phyloP scores from a whole-genome alignment of 2,113 vertebrate genomes.

The Eubucco bourcierii region DNA sequence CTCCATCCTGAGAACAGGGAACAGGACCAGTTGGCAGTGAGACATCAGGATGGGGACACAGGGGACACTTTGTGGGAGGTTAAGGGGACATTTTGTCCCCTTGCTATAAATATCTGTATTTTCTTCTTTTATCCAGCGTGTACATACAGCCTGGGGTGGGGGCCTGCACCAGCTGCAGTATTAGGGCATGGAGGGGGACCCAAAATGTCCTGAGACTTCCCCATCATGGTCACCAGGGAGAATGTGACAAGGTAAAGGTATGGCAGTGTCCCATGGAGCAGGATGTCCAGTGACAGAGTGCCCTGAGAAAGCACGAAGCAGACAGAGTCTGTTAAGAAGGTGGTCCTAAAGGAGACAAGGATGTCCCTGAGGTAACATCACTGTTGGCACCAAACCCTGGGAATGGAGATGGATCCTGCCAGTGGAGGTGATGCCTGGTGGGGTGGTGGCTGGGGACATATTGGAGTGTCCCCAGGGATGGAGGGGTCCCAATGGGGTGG shows the following conservation, averaged over 20 bases:
- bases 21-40: not conserved
- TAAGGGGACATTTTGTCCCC: not conserved
- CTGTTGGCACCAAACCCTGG: not conserved
- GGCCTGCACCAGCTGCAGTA: not conserved
- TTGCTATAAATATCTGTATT: constrained; percentile 46
- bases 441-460: not conserved
- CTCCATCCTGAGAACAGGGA: not conserved
- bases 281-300: not conserved
- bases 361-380: not conserved
- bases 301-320: not conserved
- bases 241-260: not conserved
- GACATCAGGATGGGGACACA: not conserved
- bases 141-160: not conserved
- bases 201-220: not conserved
- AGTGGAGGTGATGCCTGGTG: fast-evolving
- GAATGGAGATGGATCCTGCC: not conserved
- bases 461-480: not conserved
- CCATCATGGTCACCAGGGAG: not conserved
- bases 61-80: not conserved
- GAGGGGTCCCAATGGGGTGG: fast-evolving
- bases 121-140: constrained; percentile 56
- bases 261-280: not conserved
- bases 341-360: not conserved
- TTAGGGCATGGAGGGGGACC: not conserved
- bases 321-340: not conserved